phyloP scores from a whole-genome alignment of 1,140 invertebrate genomes.

The Lethocerus indicus region DNA sequence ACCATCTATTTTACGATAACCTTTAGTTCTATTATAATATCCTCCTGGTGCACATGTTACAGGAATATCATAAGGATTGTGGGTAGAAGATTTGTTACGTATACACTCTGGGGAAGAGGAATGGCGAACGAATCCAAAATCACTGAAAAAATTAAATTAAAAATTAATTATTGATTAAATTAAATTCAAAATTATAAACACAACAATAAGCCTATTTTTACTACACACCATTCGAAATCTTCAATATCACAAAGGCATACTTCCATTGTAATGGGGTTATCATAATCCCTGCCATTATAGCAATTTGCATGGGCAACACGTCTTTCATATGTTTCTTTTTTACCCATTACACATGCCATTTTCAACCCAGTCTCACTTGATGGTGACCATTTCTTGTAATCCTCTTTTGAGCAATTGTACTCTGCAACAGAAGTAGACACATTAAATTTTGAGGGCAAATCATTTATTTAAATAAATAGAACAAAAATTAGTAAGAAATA shows the following conservation, averaged over 20 bases:
- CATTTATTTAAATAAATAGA: too few species aligned
- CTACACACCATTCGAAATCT: conserved; percentile 77
- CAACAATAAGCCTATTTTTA: too few species aligned
- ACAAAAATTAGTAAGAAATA: too few species aligned
- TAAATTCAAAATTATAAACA: too few species aligned
- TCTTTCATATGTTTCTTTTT: conserved; percentile 54
- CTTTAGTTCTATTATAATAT: conserved; percentile 67
- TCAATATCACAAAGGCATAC: conserved; percentile 57
- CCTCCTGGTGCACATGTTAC: conserved; percentile 44
- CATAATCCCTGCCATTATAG: conserved; percentile 62
- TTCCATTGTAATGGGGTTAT: conserved; percentile 43
- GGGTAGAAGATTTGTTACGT: conserved; percentile 31
- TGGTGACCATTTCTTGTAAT: conserved; percentile 81
- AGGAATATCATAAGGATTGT: conserved; percentile 41
- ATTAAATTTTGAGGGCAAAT: too few species aligned
- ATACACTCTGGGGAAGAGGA: conserved; percentile 34
- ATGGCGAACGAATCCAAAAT: conserved; percentile 29
- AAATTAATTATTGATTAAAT: too few species aligned
- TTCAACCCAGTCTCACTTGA: conserved; percentile 29
- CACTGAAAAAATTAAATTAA: too few species aligned
- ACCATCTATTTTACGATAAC: conserved; percentile 65
- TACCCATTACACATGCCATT: conserved; percentile 58
- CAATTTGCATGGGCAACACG: conserved; percentile 52
- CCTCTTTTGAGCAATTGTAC: conserved; percentile 44
- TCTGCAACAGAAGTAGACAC: conserved; percentile 19